Evolutionary conservation across 2,113 vertebrate genomes (phyloP).

Genomic region (Pundamilia nyererei): DNA sequence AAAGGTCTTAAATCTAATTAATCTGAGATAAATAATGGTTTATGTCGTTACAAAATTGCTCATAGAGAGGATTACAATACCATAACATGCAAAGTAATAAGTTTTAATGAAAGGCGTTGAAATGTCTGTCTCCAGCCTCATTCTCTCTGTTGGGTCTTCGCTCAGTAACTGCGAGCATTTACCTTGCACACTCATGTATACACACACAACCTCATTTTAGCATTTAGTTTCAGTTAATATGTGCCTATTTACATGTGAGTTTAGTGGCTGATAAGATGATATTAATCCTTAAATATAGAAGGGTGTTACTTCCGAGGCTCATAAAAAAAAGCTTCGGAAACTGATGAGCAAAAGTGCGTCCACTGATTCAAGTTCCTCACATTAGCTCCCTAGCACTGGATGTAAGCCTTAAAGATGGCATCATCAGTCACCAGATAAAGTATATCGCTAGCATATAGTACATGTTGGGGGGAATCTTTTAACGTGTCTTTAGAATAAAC

Average conservation of each 20-base stretch:
- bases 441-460: background rate
- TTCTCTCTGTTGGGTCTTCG: background rate
- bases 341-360: background rate
- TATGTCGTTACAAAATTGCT: constrained; percentile 60
- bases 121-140: background rate
- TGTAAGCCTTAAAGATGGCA: background rate
- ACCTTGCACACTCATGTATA: background rate
- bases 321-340: background rate
- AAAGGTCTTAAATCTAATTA: constrained; percentile 71
- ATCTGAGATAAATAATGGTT: constrained; percentile 73
- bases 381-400: background rate
- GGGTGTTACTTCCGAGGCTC: background rate
- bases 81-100: constrained; percentile 50
- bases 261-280: background rate
- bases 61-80: constrained; percentile 64
- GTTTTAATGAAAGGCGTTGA: constrained; percentile 1
- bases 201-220: background rate
- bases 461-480: fast-evolving
- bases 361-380: background rate
- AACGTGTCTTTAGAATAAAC: background rate
- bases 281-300: background rate
- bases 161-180: background rate
- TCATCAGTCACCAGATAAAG: background rate
- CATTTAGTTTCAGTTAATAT: background rate
- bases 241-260: background rate